A percentile compares a stretch with the other conserved stretches of the same genome.
Evolutionary conservation across 2,797 vertebrate genomes (phyloP).

Genomic region (Tiaroga cobitis): DNA sequence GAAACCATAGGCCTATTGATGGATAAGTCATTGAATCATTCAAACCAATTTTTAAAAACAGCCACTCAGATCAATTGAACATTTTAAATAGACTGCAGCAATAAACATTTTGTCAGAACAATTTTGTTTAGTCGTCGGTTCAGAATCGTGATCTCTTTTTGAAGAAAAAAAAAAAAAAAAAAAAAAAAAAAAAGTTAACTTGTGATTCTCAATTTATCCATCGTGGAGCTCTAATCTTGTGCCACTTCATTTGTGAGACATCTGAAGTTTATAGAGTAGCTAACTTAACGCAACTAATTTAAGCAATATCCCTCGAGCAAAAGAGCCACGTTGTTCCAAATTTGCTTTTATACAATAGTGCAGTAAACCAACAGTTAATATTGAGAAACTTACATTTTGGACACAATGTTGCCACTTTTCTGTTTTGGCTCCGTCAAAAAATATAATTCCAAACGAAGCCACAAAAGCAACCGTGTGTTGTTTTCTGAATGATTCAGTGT

Average conservation of each 20-base stretch:
- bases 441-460: not conserved
- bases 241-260: not conserved
- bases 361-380: not conserved
- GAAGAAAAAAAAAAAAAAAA: not conserved
- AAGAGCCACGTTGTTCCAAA: not conserved
- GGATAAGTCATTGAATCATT: not conserved
- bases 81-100: no score
- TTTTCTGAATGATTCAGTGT: not conserved
- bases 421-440: not conserved
- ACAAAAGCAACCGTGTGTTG: no score
- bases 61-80: not conserved
- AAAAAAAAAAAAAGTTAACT: not conserved
- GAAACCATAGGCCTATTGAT: not conserved
- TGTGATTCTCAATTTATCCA: not conserved
- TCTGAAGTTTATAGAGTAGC: not conserved
- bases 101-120: no score
- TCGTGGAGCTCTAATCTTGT: not conserved
- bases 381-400: not conserved
- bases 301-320: not conserved
- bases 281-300: not conserved
- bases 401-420: not conserved
- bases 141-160: not conserved
- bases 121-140: not conserved
- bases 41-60: not conserved
- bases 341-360: not conserved